These are phyloP conservation scores for Bombus balteatus DNA, from an alignment of 1,140 invertebrate genomes.

Conservation along the genomic window DNA sequence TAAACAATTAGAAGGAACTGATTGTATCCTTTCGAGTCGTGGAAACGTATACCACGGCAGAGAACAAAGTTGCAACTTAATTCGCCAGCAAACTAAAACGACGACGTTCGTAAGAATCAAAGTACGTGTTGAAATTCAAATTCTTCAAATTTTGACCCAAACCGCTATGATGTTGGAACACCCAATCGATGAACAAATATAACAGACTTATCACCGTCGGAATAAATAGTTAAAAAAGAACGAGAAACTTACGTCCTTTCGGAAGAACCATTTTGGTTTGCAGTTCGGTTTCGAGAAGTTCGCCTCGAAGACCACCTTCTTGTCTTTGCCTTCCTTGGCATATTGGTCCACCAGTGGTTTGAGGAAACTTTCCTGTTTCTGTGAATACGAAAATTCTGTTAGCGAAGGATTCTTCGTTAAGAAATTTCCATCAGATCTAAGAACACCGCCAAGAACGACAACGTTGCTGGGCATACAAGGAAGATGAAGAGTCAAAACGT, in stretches of 20 bases:
- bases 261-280: slow-evolving; percentile 96
- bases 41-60: no score
- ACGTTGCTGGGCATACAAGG: slow-evolving; percentile 50
- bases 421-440: slow-evolving; percentile 24
- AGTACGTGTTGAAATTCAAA: no score
- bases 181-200: no score
- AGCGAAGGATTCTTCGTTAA: neutral
- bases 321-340: slow-evolving; percentile 98
- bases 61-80: no score
- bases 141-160: no score
- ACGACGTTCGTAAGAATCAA: no score
- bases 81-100: no score
- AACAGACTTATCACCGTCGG: no score
- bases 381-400: slow-evolving; percentile 59
- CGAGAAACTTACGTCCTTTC: slow-evolving; percentile 92
- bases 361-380: slow-evolving; percentile 98
- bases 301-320: slow-evolving; percentile 94
- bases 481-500: slow-evolving; percentile 38
- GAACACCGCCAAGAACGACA: slow-evolving; percentile 58
- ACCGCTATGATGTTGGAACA: no score
- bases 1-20: neutral
- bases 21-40: no score
- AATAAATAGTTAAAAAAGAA: neutral
- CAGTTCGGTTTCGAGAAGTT: slow-evolving; percentile 95
- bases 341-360: slow-evolving; percentile 97